Percentiles rank a stretch among this genome's conserved stretches.
Conservation (phyloP, 2,113 vertebrate species). For the Muntiacus muntjak region DNA sequence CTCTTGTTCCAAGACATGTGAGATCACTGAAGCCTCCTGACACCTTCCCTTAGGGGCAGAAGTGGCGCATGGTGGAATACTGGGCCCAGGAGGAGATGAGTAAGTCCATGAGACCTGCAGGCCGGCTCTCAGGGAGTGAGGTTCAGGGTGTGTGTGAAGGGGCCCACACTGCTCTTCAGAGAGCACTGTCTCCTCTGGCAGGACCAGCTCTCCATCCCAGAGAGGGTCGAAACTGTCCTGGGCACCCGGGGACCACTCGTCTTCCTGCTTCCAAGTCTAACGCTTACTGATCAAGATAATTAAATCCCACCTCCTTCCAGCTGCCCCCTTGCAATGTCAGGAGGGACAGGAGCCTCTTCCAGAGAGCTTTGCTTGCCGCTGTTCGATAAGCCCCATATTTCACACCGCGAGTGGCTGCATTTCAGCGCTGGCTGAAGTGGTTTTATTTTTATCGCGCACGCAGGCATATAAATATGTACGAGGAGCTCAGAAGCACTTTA, state of each 20-base stretch:
- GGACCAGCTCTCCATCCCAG: background rate
- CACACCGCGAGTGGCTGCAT: conserved; percentile 53
- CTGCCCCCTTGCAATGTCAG: conserved; percentile 13
- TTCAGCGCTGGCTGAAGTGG: conserved; percentile 65
- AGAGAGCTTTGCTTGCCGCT: background rate
- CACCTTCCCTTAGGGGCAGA: background rate
- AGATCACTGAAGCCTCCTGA: background rate
- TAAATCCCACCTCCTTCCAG: background rate
- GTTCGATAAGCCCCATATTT: conserved; percentile 54
- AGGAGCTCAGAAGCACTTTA: conserved; percentile 56
- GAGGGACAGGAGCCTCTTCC: background rate
- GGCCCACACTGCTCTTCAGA: accelerated
- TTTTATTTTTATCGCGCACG: conserved; percentile 67
- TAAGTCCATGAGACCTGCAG: background rate
- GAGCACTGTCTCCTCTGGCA: accelerated
- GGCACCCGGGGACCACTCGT: background rate
- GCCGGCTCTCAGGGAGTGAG: background rate
- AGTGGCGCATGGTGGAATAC: accelerated
- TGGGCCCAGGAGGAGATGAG: background rate
- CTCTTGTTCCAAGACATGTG: background rate
- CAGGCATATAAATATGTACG: conserved; percentile 64
- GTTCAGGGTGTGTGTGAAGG: accelerated
- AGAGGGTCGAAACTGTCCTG: background rate
- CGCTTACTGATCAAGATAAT: background rate
- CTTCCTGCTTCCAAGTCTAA: background rate